These are phyloP conservation scores for Nyctalus aviator DNA, from an alignment of 2,797 vertebrate species.

Conservation along the genomic window DNA sequence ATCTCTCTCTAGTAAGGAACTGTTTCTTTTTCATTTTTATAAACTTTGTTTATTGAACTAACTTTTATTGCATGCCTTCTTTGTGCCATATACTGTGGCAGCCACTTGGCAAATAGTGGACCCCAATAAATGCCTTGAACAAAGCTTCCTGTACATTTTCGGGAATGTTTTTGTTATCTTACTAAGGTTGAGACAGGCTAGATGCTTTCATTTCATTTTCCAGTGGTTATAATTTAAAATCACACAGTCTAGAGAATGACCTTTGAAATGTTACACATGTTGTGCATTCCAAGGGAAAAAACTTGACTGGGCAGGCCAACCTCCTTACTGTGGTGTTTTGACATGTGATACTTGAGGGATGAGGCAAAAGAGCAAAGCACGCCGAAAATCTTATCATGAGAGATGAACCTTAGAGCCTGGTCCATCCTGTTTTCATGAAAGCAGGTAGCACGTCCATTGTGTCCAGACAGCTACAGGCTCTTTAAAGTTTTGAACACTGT, in stretches of 20 bases:
- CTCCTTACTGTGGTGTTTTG: background rate
- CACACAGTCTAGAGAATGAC: constrained; percentile 59
- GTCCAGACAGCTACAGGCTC: background rate
- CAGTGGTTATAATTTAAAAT: constrained; percentile 61
- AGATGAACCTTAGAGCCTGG: background rate
- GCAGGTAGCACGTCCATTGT: background rate
- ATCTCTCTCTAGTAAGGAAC: background rate
- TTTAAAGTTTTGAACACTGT: constrained; percentile 18
- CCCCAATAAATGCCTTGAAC: constrained; percentile 4
- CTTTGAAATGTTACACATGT: constrained; percentile 66
- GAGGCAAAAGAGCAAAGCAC: constrained; percentile 27
- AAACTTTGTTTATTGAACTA: background rate
- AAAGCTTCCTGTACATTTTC: constrained; percentile 14
- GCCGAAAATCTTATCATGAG: background rate
- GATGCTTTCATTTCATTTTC: constrained; percentile 57
- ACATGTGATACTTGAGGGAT: constrained; percentile 8
- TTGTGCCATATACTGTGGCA: background rate
- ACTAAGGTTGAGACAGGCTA: constrained; percentile 6
- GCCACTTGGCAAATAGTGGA: background rate
- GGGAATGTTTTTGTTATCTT: constrained; percentile 25
- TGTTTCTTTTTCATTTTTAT: constrained; percentile 10
- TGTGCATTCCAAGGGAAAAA: constrained; percentile 44
- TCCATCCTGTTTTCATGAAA: constrained; percentile 28
- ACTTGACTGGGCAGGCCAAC: background rate
- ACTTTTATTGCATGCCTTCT: background rate